A percentile compares a stretch with the other conserved stretches of the same genome.
Evolutionary conservation across 2,113 vertebrate species (phyloP).

Genomic region (Lynx canadensis): DNA sequence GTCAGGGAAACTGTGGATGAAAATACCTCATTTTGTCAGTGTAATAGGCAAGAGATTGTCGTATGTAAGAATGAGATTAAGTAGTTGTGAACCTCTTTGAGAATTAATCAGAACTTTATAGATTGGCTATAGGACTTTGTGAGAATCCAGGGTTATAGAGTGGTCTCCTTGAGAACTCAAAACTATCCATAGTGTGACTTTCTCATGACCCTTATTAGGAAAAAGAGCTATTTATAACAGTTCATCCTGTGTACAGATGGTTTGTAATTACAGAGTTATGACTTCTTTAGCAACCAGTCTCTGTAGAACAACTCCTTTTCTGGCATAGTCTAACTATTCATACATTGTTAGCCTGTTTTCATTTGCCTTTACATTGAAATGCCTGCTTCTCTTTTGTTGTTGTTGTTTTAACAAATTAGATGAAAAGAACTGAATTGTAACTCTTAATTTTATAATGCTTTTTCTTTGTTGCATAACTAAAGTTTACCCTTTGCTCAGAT

Average conservation of each 20-base stretch:
- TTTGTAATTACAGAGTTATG: background rate
- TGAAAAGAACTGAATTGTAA: background rate
- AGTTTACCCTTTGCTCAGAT: background rate
- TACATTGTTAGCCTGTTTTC: background rate
- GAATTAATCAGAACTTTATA: background rate
- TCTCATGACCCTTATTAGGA: background rate
- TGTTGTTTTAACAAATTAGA: background rate
- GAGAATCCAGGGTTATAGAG: background rate
- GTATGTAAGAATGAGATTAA: background rate
- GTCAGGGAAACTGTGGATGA: background rate
- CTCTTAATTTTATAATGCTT: background rate
- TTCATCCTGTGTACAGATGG: background rate
- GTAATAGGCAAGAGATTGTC: background rate
- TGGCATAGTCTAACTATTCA: background rate
- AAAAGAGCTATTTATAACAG: background rate
- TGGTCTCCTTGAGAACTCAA: background rate
- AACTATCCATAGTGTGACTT: background rate
- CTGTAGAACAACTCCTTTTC: slow-evolving; percentile 12
- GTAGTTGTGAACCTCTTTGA: background rate
- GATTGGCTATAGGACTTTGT: background rate
- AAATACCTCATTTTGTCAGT: background rate
- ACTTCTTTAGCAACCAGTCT: background rate
- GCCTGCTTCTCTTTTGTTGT: background rate
- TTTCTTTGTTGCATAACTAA: background rate
- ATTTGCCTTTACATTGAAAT: background rate